These are phyloP conservation scores for Crocallis elinguaria DNA, from an alignment of 2,888 invertebrate genomes.

Conservation along the genomic window DNA sequence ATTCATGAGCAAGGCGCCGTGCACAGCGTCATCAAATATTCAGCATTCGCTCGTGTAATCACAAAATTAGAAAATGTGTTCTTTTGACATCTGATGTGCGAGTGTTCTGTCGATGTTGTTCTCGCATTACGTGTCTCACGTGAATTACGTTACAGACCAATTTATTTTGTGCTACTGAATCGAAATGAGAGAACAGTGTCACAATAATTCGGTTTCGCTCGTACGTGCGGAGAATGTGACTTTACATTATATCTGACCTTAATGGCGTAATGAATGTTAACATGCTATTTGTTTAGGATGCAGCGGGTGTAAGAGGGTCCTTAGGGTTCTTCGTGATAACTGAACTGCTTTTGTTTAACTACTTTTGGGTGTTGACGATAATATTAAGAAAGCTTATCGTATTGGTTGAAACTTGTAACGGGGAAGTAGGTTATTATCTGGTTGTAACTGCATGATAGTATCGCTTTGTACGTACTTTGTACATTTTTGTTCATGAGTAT, in stretches of 20 bases:
- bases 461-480: too few species aligned
- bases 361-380: too few species aligned
- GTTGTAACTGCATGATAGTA: too few species aligned
- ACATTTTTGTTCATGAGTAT: too few species aligned
- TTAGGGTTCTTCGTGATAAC: too few species aligned
- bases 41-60: constrained; percentile 50
- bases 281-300: constrained; percentile 6
- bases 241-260: constrained; percentile 7
- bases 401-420: too few species aligned
- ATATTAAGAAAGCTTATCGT: too few species aligned
- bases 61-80: constrained; percentile 67
- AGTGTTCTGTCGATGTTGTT: constrained; percentile 11
- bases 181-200: constrained; percentile 29
- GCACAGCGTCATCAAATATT: constrained; percentile 55
- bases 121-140: constrained; percentile 18
- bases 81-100: constrained; percentile 39
- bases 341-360: too few species aligned
- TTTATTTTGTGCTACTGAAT: constrained; percentile 27
- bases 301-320: neutral
- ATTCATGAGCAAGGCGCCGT: constrained; percentile 50
- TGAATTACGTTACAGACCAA: constrained; percentile 23
- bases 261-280: constrained; percentile 21
- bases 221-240: constrained; percentile 12
- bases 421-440: too few species aligned
- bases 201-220: constrained; percentile 25